Conservation (phyloP, 2,888 invertebrate species). For the Siphonodentalium dalli region DNA sequence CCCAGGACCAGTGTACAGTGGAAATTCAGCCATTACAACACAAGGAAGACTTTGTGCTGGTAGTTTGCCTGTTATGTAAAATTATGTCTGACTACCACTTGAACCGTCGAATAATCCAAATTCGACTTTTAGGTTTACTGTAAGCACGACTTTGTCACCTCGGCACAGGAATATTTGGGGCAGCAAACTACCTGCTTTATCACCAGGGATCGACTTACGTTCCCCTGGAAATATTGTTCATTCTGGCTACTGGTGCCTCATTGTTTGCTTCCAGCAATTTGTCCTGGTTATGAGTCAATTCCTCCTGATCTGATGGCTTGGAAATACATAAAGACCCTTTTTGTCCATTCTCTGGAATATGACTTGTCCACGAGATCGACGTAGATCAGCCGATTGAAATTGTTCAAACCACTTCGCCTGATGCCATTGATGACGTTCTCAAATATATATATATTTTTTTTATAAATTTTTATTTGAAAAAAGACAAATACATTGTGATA, state of each 20-base stretch:
- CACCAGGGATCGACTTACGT: no score
- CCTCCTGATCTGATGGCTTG: constrained; percentile 24
- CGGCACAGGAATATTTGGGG: no score
- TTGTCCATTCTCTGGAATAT: no score
- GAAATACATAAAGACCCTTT: constrained; percentile 20
- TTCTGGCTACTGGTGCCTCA: no score
- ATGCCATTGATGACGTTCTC: constrained; percentile 10
- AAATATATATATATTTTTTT: no score
- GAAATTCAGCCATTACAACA: no score
- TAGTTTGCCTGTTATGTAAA: constrained; percentile 12
- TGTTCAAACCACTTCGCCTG: constrained; percentile 27
- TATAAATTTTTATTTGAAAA: no score
- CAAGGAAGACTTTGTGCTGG: constrained; percentile 12
- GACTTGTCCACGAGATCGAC: background rate
- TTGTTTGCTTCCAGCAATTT: background rate
- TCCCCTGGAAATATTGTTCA: no score
- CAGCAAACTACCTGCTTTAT: no score
- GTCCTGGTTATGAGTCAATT: constrained; percentile 6
- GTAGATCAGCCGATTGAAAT: constrained; percentile 23
- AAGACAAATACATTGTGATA: no score
- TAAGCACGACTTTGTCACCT: no score
- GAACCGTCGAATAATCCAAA: constrained; percentile 28
- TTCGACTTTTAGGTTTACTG: constrained; percentile 18
- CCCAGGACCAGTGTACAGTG: no score
- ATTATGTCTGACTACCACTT: constrained; percentile 25